Evolutionary conservation across 2,888 invertebrate genomes (phyloP).

Genomic region (Tortrix viridana): DNA sequence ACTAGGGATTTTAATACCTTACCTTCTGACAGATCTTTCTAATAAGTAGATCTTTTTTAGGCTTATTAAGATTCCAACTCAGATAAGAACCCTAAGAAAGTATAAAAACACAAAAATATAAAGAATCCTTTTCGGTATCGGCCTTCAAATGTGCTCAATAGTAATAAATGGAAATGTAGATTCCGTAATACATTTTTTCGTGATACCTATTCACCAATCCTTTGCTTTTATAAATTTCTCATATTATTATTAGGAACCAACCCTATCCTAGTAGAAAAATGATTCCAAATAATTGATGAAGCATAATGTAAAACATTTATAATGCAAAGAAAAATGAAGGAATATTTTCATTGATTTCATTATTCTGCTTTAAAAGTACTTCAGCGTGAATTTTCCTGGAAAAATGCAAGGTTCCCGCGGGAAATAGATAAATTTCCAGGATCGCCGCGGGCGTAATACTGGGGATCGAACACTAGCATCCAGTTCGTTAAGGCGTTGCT

Average conservation of each 20-base stretch:
- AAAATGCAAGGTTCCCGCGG: conserved; percentile 25
- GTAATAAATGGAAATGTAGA: conserved; percentile 21
- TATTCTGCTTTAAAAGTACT: not conserved
- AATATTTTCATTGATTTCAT: too few species aligned
- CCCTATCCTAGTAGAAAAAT: conserved; percentile 18
- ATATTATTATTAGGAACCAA: conserved; percentile 21
- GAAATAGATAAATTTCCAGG: conserved; percentile 28
- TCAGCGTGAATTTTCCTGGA: conserved; percentile 4
- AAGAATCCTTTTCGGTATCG: not conserved
- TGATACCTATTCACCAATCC: conserved; percentile 33
- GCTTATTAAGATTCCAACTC: too few species aligned
- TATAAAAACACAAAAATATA: not conserved
- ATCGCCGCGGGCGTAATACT: conserved; percentile 13
- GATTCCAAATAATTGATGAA: not conserved
- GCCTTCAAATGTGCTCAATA: conserved; percentile 19
- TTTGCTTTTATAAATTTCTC: conserved; percentile 21
- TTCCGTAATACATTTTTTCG: conserved; percentile 25
- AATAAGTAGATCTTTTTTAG: too few species aligned
- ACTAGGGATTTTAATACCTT: too few species aligned
- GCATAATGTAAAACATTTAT: too few species aligned
- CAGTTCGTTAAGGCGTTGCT: conserved; percentile 19
- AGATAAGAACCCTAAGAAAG: not conserved
- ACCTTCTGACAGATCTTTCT: too few species aligned
- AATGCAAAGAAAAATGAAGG: too few species aligned
- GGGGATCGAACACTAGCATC: conserved; percentile 15